A percentile compares a stretch with the other conserved stretches of the same genome.
phyloP scores from a whole-genome alignment of 2,888 invertebrate species.

The Platycnemis pennipes region DNA sequence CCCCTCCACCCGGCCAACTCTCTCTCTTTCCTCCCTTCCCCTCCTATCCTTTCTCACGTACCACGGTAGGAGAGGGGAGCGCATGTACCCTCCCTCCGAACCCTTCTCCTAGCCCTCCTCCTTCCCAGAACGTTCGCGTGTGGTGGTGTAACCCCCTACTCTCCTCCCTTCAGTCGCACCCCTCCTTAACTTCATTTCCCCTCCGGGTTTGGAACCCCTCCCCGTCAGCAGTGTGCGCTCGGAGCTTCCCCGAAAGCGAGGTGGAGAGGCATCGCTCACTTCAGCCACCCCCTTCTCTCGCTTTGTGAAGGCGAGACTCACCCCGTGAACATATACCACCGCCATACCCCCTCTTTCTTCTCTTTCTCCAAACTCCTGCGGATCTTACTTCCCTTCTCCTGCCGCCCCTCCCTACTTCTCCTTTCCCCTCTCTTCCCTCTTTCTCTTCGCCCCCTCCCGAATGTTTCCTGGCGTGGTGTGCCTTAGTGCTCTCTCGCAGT shows the following conservation, averaged over 20 bases:
- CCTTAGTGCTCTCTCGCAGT: too few species aligned
- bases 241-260: neutral
- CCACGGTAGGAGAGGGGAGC: neutral
- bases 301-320: neutral
- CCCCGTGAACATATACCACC: neutral
- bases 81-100: neutral
- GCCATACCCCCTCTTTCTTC: neutral
- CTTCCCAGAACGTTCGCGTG: neutral
- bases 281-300: too few species aligned
- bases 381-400: neutral
- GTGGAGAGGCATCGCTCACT: too few species aligned
- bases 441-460: too few species aligned
- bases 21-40: neutral
- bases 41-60: neutral
- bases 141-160: neutral
- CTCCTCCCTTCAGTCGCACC: neutral
- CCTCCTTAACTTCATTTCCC: neutral
- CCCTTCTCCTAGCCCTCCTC: too few species aligned
- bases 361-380: too few species aligned
- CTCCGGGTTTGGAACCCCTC: neutral
- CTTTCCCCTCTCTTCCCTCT: neutral
- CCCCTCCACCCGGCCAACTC: too few species aligned
- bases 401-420: neutral
- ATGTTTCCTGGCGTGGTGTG: too few species aligned
- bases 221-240: conserved; percentile 49